Evolutionary conservation across 2,888 invertebrate genomes (phyloP), one percentile per base, ranked within the genome.

Genomic region (Polyommatus iphigenia): DNA sequence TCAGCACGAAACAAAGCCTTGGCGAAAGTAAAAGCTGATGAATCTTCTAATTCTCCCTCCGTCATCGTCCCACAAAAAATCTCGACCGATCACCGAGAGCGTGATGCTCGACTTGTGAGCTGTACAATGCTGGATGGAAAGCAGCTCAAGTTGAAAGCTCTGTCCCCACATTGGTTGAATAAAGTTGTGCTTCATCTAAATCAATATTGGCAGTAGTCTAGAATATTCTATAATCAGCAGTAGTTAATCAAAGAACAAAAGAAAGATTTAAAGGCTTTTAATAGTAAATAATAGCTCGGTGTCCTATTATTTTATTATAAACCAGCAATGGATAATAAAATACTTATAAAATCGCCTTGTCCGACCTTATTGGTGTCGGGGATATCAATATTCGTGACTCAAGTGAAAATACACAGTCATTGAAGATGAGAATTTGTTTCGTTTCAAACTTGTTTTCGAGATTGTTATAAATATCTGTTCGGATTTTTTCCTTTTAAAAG

Each of bases 401-500:
- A 50, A 75, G 75, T 75, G 75, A 75, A 75, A 75, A 75, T 75
- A 54, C 20, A 50, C 6, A 75, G 75, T 75, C 75, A 75, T 75
- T 75, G 50, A 29, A 75, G 75, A 75, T 75, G 75, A 75, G 75
- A 75, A 75, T 75, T 75, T 75, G 75, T 75, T 75, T 75, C 75
- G 75, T 75, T 75, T 75, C 29, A 75, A 75, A 75, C 75, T 75
- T 75, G 75, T 75, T 75, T 75, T 29, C 41, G 46, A 75, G 54
- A 75, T 75, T 75, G 75, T 75, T 75, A 75, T 75, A 75, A 75
- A 50, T 75, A 75, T 73, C 29, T 18, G 24, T 54, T 75, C 75
- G 73, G 5, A 73, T 75, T 75, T 75, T 46, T 75, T 75, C 75
- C 46, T 46, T 75, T 50, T 50, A 73, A 73, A 73, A 73, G 41